A percentile compares a stretch with the other conserved stretches of the same genome.
Evolutionary conservation across 2,797 vertebrate species (phyloP).

Genomic region (Liparis tanakae): DNA sequence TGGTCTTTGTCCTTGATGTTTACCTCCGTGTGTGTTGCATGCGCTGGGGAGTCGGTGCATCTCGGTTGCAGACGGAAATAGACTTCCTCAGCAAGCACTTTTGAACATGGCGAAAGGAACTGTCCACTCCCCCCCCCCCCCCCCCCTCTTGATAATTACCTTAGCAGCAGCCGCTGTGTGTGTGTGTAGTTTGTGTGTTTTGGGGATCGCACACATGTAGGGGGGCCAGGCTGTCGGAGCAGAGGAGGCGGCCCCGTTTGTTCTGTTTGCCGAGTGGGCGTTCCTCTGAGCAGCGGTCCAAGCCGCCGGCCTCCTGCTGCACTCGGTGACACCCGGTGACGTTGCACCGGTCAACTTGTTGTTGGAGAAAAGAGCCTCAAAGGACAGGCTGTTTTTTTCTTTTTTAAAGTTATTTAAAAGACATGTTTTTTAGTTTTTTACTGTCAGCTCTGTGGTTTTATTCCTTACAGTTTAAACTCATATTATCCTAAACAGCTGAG

Average conservation of each 20-base stretch:
- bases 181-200: not conserved
- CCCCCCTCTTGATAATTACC: conserved; percentile 37
- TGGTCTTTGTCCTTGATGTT: not conserved
- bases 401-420: not conserved
- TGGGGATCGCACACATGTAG: no score
- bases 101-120: conserved; percentile 7
- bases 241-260: conserved; percentile 70
- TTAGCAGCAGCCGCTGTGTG: conserved; percentile 1
- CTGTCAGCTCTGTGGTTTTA: not conserved
- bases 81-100: conserved; percentile 8
- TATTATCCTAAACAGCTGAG: not conserved
- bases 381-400: no score
- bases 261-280: conserved; percentile 79
- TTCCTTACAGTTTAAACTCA: not conserved
- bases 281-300: conserved; percentile 72
- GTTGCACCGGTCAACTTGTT: conserved; percentile 16
- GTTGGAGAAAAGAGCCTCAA: conserved; percentile 9
- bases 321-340: conserved; percentile 38
- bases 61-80: conserved; percentile 13
- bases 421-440: not conserved
- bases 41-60: not conserved
- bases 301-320: conserved; percentile 40
- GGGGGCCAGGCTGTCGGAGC: conserved; percentile 58
- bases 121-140: not conserved
- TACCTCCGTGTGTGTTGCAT: not conserved